Percentiles rank a stretch among this genome's conserved stretches.
Evolutionary conservation across 2,888 invertebrate genomes (phyloP).

Genomic region (Tipula unca): DNA sequence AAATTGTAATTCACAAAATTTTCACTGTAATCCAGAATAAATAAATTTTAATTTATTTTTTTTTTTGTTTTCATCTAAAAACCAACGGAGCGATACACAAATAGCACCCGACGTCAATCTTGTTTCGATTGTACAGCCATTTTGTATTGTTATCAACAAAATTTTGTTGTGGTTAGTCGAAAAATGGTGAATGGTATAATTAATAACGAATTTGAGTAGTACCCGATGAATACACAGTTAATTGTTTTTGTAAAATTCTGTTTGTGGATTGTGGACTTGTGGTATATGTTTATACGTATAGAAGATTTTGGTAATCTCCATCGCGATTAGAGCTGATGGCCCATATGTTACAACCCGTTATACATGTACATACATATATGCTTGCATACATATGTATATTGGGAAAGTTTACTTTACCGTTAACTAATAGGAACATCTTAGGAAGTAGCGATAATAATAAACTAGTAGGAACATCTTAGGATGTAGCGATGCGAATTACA

Average conservation of each 20-base stretch:
- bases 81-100: background rate
- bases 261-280: background rate
- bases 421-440: too few species aligned
- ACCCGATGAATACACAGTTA: background rate
- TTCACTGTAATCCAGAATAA: constrained; percentile 15
- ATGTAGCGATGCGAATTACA: too few species aligned
- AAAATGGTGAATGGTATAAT: background rate
- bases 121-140: constrained; percentile 30
- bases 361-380: too few species aligned
- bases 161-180: background rate
- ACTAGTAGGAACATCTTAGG: too few species aligned
- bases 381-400: too few species aligned
- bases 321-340: too few species aligned
- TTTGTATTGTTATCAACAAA: constrained; percentile 29
- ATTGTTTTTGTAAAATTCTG: background rate
- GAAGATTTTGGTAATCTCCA: background rate
- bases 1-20: background rate
- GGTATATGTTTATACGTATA: background rate
- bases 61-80: background rate
- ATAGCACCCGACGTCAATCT: constrained; percentile 24
- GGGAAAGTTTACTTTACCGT: too few species aligned
- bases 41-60: background rate
- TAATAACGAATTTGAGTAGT: background rate
- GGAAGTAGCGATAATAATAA: too few species aligned
- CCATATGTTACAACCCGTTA: too few species aligned